These are phyloP conservation scores for Osmerus eperlanus DNA, from an alignment of 2,113 vertebrate species.

Conservation along the genomic window DNA sequence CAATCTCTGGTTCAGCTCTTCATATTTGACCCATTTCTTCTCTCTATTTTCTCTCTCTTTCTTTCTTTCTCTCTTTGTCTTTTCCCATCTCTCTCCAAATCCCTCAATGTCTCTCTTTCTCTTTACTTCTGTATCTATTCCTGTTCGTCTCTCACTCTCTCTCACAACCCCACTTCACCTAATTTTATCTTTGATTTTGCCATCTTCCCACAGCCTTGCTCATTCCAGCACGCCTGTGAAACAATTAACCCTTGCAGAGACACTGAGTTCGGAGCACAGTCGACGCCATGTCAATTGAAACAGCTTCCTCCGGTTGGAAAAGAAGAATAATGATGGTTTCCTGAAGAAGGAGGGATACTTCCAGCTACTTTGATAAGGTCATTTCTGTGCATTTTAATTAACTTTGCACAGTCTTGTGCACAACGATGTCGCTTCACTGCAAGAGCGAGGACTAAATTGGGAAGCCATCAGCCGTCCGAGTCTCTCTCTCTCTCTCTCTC, in stretches of 20 bases:
- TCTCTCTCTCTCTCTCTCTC: background rate
- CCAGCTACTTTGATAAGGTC: conserved; percentile 10
- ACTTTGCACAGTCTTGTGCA: background rate
- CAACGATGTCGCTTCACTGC: background rate
- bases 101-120: background rate
- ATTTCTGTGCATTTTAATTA: conserved; percentile 10
- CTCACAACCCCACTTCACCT: conserved; percentile 8
- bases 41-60: background rate
- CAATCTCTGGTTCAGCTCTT: too few relatives aligned
- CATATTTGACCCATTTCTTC: too few relatives aligned
- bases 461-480: background rate
- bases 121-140: background rate
- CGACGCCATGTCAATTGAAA: background rate
- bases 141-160: background rate
- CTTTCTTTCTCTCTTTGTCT: background rate
- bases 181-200: conserved; percentile 4
- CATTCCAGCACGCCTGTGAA: background rate
- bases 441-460: background rate
- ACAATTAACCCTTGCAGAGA: background rate
- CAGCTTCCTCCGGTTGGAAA: background rate
- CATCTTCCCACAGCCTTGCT: background rate
- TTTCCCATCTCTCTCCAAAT: background rate
- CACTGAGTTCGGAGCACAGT: background rate
- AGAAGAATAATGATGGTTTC: background rate
- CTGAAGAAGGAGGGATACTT: background rate